These are phyloP conservation scores for Geopemphigus sp. DNA, from an alignment of 1,140 invertebrate species.

Conservation along the genomic window DNA sequence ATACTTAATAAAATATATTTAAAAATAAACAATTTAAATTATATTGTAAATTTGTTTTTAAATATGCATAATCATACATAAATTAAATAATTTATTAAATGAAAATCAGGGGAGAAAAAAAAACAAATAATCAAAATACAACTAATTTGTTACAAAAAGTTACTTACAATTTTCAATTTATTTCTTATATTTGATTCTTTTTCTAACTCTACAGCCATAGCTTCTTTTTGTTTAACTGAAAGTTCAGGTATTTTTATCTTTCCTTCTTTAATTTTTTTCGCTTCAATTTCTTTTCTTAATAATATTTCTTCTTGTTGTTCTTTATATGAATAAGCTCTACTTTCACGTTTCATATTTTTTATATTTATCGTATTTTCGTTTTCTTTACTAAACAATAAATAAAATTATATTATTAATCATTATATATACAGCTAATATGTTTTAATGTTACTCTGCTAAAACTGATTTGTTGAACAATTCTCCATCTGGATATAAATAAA, in stretches of 20 bases:
- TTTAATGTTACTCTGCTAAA: conserved; percentile 67
- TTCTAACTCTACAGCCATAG: conserved; percentile 78
- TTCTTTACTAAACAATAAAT: conserved; percentile 34
- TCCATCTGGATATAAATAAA: conserved; percentile 83
- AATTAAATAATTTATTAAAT: too few species aligned
- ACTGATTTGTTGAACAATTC: conserved; percentile 89
- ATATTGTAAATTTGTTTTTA: too few species aligned
- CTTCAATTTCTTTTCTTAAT: conserved; percentile 86
- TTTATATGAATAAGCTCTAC: conserved; percentile 94
- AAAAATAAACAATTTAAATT: too few species aligned
- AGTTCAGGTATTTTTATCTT: conserved; percentile 74
- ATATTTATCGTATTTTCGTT: conserved; percentile 31
- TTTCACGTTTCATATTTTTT: conserved; percentile 78
- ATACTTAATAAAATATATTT: too few species aligned
- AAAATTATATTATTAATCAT: neutral
- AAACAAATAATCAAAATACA: too few species aligned
- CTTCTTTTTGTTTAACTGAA: conserved; percentile 90
- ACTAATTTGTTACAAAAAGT: too few species aligned
- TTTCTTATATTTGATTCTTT: conserved; percentile 79
- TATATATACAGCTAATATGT: neutral
- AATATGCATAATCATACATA: too few species aligned
- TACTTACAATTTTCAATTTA: conserved; percentile 63
- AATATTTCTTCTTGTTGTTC: conserved; percentile 95
- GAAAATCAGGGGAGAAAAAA: too few species aligned
- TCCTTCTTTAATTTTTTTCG: conserved; percentile 80